Evolutionary conservation across 2,113 vertebrate species (phyloP), one percentile per base, ranked within the genome.

Genomic region (Synchiropus splendidus): DNA sequence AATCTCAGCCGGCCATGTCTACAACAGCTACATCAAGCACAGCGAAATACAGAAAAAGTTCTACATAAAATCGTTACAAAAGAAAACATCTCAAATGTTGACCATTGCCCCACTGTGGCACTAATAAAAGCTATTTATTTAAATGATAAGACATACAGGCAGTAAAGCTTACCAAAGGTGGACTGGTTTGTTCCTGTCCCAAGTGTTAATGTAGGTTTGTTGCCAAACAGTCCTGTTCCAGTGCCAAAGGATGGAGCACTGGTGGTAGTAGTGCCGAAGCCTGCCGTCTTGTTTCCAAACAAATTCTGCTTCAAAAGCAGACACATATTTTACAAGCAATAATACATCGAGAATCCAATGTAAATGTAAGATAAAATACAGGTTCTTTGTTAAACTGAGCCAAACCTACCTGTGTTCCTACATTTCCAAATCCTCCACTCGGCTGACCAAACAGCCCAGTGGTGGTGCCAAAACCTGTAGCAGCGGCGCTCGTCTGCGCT

Each of bases 251-350:
- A 92, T 1, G 92, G 82, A 5, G 94, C 88, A 2, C 89, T 97
- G 58, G 94, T 97, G 3, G 93, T 98, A 49, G 92, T 93, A 71
- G 92, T 76, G 51, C 92, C 94, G 44, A 97, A 98, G 16, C 88
- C 87, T 2, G 88, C 74, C 1, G 92, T 77, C 61, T 99, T 98
- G 74, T 85, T 92, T 13, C 91, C 90, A 61, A 99, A 99, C 54
- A 97, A 75, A 55, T 83, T 94, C 85, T 89, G 84, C 36, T 86
- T 78, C 12, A 47, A 62, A 38, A 10, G 8, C n/a, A 4, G 21
- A 27, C 4, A 27, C 21, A 27, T 27, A 5, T 27, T 27, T 27
- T 5, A 27, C 4, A 8, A 27, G 8, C 4, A 27, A 27, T 5
- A 27, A 27, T 8, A 27, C 21, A 27, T 4, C 21, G 8, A 27